These are phyloP conservation scores for Taenioides sp. DNA, from an alignment of 2,797 vertebrate species.

Conservation along the genomic window DNA sequence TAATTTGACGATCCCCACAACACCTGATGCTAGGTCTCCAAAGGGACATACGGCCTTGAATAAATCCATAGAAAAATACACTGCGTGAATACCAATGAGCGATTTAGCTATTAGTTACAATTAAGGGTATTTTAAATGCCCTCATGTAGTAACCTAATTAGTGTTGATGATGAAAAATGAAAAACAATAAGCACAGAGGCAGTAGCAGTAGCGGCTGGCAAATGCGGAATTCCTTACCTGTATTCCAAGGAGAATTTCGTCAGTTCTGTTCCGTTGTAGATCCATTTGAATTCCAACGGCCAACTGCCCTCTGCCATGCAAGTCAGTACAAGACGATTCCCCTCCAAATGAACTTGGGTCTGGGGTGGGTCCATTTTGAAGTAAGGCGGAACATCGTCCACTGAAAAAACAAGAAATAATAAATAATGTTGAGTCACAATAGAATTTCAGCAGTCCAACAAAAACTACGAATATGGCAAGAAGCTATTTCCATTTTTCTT, in stretches of 20 bases:
- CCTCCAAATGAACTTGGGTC: constrained; percentile 93
- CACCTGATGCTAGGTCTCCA: constrained; percentile 65
- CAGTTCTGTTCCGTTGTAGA: constrained; percentile 89
- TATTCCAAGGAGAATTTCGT: constrained; percentile 96
- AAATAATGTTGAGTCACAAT: constrained; percentile 37
- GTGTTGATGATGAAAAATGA: constrained; percentile 41
- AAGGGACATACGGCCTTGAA: constrained; percentile 66
- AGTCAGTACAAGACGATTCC: constrained; percentile 94
- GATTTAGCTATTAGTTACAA: constrained; percentile 74
- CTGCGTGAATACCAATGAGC: constrained; percentile 69
- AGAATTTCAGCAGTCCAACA: constrained; percentile 54
- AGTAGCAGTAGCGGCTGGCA: neutral
- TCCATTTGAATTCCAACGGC: constrained; percentile 98
- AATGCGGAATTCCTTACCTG: constrained; percentile 77
- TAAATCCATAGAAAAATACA: constrained; percentile 72
- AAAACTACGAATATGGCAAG: constrained; percentile 39
- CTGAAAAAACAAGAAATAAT: constrained; percentile 20
- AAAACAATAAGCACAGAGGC: constrained; percentile 27
- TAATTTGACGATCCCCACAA: constrained; percentile 69
- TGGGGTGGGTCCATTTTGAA: constrained; percentile 95
- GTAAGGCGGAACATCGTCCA: constrained; percentile 94
- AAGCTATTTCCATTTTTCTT: constrained; percentile 67
- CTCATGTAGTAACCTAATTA: constrained; percentile 58
- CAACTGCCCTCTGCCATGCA: constrained; percentile 99
- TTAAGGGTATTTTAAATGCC: constrained; percentile 68